Conservation (phyloP, 2,888 invertebrate species). For the Salpingus planirostris region DNA sequence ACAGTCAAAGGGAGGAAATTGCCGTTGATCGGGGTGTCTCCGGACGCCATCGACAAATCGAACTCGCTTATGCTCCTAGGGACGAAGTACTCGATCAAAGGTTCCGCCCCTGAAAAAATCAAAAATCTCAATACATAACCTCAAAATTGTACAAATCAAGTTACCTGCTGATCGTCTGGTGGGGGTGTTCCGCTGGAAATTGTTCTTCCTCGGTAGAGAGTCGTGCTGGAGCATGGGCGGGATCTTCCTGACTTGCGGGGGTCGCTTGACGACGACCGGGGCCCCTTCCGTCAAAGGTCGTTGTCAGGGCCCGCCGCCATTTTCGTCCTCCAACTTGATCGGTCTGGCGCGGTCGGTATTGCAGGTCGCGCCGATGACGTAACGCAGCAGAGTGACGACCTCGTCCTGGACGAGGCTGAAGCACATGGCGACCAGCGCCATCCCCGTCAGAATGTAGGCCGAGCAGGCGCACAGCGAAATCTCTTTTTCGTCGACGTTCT, state of each 20-base stretch:
- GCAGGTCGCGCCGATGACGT: conserved; percentile 38
- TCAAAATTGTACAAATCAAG: background rate
- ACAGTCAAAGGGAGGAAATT: conserved; percentile 36
- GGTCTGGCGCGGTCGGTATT: conserved; percentile 20
- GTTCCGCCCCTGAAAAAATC: conserved; percentile 51
- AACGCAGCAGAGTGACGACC: conserved; percentile 48
- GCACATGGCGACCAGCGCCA: conserved; percentile 81
- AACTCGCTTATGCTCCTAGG: conserved; percentile 79
- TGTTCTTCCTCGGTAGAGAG: conserved; percentile 46
- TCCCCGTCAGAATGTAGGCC: conserved; percentile 72
- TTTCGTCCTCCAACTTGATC: conserved; percentile 41
- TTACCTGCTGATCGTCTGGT: conserved; percentile 50
- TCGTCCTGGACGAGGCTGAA: conserved; percentile 80
- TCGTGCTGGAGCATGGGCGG: conserved; percentile 42
- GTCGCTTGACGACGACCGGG: conserved; percentile 38
- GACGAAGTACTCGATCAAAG: conserved; percentile 72
- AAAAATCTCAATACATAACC: too few relatives aligned
- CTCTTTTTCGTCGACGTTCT: conserved; percentile 47
- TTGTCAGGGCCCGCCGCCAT: conserved; percentile 45
- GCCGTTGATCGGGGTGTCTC: conserved; percentile 42
- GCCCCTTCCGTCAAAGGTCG: conserved; percentile 43
- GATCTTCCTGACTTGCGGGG: conserved; percentile 32
- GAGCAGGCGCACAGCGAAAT: conserved; percentile 70
- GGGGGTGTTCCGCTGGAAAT: conserved; percentile 59
- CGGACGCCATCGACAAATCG: conserved; percentile 57